These are phyloP conservation scores for Acrossocheilus wenchowensis DNA, from an alignment of 2,797 vertebrate genomes.

Conservation along the genomic window DNA sequence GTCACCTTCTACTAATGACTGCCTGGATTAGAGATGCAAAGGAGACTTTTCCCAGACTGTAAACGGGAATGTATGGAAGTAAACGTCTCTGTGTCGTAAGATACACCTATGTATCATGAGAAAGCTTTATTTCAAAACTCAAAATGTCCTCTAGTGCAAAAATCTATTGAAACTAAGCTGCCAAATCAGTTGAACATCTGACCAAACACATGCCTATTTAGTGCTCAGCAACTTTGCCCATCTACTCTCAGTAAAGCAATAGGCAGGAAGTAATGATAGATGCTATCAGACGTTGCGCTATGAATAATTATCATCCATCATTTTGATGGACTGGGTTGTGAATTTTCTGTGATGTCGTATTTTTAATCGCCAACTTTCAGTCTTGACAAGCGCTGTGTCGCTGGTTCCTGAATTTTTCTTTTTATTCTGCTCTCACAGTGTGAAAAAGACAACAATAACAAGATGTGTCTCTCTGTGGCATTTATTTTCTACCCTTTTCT, in stretches of 20 bases:
- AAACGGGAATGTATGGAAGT: neutral
- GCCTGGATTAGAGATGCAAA: constrained; percentile 37
- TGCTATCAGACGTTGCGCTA: neutral
- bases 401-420: neutral
- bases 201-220: neutral
- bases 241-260: neutral
- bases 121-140: neutral
- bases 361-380: neutral
- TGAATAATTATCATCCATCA: neutral
- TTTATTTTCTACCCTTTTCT: neutral
- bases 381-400: too few relatives aligned
- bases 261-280: neutral
- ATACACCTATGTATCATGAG: neutral
- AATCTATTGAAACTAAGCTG: neutral
- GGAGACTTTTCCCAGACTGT: neutral
- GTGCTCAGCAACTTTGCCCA: neutral
- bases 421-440: neutral
- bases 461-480: neutral
- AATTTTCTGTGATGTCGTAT: neutral
- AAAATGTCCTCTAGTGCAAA: neutral
- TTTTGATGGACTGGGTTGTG: neutral
- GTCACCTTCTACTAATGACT: neutral
- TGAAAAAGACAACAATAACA: neutral
- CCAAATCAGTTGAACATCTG: neutral
- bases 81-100: neutral